Evolutionary conservation across 2,113 vertebrate genomes (phyloP).

Genomic region (Oncorhynchus nerka): DNA sequence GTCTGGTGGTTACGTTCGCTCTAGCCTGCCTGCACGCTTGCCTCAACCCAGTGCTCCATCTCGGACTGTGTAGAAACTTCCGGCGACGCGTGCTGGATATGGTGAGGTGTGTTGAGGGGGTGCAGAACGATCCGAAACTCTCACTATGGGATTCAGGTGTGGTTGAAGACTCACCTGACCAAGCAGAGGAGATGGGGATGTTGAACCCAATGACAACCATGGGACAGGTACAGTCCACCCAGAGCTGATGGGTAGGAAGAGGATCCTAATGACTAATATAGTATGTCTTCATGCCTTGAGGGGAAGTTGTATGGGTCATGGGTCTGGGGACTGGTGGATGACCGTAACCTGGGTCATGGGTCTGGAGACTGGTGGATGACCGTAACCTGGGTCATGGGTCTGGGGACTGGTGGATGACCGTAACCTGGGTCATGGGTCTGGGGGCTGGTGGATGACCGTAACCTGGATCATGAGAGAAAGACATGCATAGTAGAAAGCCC

Average conservation of each 20-base stretch:
- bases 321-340: slow-evolving; percentile 60
- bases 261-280: slow-evolving; percentile 11
- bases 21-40: slow-evolving; percentile 79
- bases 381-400: slow-evolving; percentile 79
- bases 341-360: slow-evolving; percentile 71
- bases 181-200: slow-evolving; percentile 16
- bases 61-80: slow-evolving; percentile 75
- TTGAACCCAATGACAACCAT: slow-evolving; percentile 12
- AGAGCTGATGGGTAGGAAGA: slow-evolving; percentile 13
- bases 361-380: slow-evolving; percentile 52
- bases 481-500: too few relatives aligned
- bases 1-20: slow-evolving; percentile 58
- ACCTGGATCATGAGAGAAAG: slow-evolving; percentile 51
- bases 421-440: slow-evolving; percentile 49
- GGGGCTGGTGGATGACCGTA: slow-evolving; percentile 34
- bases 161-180: slow-evolving; percentile 5
- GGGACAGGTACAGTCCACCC: not conserved
- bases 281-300: not conserved
- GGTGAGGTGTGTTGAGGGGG: slow-evolving; percentile 23
- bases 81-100: slow-evolving; percentile 55
- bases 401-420: slow-evolving; percentile 11
- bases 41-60: slow-evolving; percentile 81
- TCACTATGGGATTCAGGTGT: slow-evolving; percentile 59
- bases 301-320: slow-evolving; percentile 64
- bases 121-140: not conserved